Evolutionary conservation across 1,140 invertebrate species (phyloP), one percentile per base, ranked within the genome.

Genomic region (Argopecten irradians): DNA sequence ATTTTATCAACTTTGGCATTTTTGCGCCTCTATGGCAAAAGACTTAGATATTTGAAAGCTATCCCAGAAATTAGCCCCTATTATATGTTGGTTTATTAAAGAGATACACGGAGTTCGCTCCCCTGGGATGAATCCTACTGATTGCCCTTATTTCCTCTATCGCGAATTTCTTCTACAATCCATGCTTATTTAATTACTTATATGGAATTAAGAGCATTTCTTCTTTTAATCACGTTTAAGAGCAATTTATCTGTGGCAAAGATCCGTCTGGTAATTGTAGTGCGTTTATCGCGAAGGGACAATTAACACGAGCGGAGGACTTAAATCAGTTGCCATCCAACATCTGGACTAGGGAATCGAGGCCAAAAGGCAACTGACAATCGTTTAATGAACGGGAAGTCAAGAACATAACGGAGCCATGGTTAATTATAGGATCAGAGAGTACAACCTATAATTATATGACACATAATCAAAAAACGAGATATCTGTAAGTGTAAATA

Each of bases 191-290:
- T 82, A 88, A 88, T 88, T 88, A 46, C 22, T 28, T 82, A 83
- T 88, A 88, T 85, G 82, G 87, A 88, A 88, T 88, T 88, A 88
- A 88, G 84, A 85, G 84, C 28, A 84, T 85, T 85, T 83, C 32
- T 85, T 88, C 87, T 85, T 88, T 88, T 88, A 88, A 88, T 88
- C 87, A 88, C 83, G 87, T 88, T 88, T 88, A 88, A 88, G 87
- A 84, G 83, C 87, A 84, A 85, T 88, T 88, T 55, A 88, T 88
- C 82, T 88, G 39, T 34, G 39, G 43, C 39, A 83, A 85, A 84
- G 85, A 85, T 39, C 71, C 85, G 87, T 55, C 82, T 34, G 34
- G 83, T 88, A 85, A 88, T 88, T 88, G 87, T 39, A 82, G 84
- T 55, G 85, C 43, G 84, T 88, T 88, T 88, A 88, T 85, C 87